These are phyloP conservation scores for Melinaea marsaeus DNA, from an alignment of 2,888 invertebrate species.

Conservation along the genomic window DNA sequence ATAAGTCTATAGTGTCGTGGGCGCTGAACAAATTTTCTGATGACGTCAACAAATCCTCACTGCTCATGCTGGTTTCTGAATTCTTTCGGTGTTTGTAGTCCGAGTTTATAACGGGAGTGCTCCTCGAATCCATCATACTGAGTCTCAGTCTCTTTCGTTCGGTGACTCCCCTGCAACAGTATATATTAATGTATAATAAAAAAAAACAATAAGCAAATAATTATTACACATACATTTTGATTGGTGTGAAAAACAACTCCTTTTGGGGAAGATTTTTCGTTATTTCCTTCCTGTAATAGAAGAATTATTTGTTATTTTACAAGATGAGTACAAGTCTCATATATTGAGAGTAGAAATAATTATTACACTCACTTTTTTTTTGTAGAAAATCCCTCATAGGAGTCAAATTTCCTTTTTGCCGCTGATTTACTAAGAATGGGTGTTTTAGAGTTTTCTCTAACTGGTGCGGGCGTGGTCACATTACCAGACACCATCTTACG, in stretches of 20 bases:
- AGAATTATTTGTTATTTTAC: background rate
- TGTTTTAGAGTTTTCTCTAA: conserved; percentile 66
- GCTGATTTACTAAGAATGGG: conserved; percentile 80
- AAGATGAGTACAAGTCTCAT: background rate
- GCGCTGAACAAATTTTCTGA: conserved; percentile 67
- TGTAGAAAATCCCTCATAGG: conserved; percentile 76
- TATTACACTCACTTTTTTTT: conserved; percentile 80
- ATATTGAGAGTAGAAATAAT: background rate
- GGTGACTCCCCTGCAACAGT: conserved; percentile 54
- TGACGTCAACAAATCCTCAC: conserved; percentile 67
- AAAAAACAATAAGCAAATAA: conserved; percentile 5
- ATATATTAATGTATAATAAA: background rate
- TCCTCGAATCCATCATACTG: conserved; percentile 66
- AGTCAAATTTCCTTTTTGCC: conserved; percentile 82
- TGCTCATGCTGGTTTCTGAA: conserved; percentile 64
- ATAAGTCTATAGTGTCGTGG: conserved; percentile 68
- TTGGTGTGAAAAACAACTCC: conserved; percentile 77
- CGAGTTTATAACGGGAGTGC: conserved; percentile 60
- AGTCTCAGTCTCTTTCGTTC: conserved; percentile 70
- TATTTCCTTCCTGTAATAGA: conserved; percentile 78
- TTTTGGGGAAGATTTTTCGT: conserved; percentile 79
- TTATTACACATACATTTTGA: conserved; percentile 77
- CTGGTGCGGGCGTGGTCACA: conserved; percentile 73
- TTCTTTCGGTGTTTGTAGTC: conserved; percentile 60
- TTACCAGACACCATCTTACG: conserved; percentile 86